Evolutionary conservation across 2,113 vertebrate species (phyloP).

Genomic region (Leucopsar rothschildi): DNA sequence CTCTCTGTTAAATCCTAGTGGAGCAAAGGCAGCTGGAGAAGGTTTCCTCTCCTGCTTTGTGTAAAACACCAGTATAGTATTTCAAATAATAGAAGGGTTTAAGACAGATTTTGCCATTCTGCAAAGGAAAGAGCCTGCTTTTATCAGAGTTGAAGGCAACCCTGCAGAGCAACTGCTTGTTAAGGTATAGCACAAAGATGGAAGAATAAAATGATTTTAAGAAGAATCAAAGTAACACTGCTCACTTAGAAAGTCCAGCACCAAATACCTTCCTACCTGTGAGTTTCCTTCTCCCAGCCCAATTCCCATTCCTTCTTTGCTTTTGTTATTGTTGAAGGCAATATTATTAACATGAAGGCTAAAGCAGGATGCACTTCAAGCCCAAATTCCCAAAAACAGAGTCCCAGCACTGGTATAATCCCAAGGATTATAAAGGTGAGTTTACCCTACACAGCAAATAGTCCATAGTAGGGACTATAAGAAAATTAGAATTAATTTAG

Average conservation of each 20-base stretch:
- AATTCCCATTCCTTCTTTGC: not conserved
- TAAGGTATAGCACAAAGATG: accelerated
- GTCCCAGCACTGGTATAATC: not conserved
- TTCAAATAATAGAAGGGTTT: not conserved
- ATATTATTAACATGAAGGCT: not conserved
- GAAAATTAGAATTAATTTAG: no score
- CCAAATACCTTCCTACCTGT: not conserved
- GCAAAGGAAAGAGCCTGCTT: not conserved
- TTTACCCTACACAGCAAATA: not conserved
- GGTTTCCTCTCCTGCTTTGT: not conserved
- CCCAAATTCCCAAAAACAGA: not conserved
- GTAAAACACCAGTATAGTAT: not conserved
- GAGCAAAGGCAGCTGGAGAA: not conserved
- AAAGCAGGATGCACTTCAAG: not conserved
- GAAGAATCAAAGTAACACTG: not conserved
- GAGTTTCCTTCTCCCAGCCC: not conserved
- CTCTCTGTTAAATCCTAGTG: not conserved
- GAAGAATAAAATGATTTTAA: not conserved
- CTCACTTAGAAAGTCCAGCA: not conserved
- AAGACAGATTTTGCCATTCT: not conserved
- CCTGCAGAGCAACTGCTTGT: not conserved
- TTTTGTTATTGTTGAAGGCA: not conserved
- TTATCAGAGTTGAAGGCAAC: not conserved
- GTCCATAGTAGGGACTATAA: not conserved
- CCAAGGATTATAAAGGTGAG: not conserved